Percentiles rank a stretch among this genome's conserved stretches.
These are phyloP conservation scores for Polydrusus pterygomalis DNA, from an alignment of 2,888 invertebrate genomes.

Conservation along the genomic window DNA sequence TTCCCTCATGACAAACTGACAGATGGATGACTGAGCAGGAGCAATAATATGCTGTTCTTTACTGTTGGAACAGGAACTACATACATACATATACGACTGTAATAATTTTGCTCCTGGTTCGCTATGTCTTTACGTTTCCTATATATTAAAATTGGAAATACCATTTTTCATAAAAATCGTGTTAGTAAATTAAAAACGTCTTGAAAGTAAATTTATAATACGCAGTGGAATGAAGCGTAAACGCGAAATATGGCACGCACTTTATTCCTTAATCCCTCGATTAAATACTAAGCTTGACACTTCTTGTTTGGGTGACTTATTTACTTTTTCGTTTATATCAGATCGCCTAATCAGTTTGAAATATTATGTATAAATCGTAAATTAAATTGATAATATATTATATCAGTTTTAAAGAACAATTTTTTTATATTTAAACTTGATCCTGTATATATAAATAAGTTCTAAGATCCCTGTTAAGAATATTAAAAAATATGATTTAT, in stretches of 20 bases:
- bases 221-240: conserved; percentile 30
- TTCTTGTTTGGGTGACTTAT: background rate
- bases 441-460: too few relatives aligned
- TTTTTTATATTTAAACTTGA: too few relatives aligned
- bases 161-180: conserved; percentile 20
- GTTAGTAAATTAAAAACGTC: conserved; percentile 30
- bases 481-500: too few relatives aligned
- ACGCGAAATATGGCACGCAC: conserved; percentile 39
- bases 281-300: conserved; percentile 26
- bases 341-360: background rate
- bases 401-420: too few relatives aligned
- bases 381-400: too few relatives aligned
- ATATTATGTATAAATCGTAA: too few relatives aligned
- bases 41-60: too few relatives aligned
- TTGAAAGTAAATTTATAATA: conserved; percentile 37
- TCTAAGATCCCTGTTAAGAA: too few relatives aligned
- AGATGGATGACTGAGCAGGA: background rate
- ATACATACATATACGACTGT: background rate
- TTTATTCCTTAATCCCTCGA: conserved; percentile 26
- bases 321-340: conserved; percentile 1
- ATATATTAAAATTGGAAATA: conserved; percentile 13
- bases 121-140: background rate
- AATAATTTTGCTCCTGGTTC: background rate
- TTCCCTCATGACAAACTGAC: too few relatives aligned
- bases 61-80: background rate